Evolutionary conservation across 2,888 invertebrate genomes (phyloP), one percentile per base, ranked within the genome.

Genomic region (Brachypalpus laphriformis): DNA sequence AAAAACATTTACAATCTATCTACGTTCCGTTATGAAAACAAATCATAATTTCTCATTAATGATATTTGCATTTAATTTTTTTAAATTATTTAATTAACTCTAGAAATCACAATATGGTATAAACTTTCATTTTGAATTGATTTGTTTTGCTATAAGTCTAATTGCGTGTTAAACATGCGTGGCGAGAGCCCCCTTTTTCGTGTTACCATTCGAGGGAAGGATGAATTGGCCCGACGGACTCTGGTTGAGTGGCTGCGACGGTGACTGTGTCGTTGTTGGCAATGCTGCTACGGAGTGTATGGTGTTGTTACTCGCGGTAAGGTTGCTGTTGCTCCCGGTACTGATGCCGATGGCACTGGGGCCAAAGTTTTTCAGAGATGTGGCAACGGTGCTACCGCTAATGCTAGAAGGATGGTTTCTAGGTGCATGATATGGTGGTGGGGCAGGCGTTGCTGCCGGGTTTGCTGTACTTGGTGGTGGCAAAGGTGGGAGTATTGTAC

Each of bases 391-490:
- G 56, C 87, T 88, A 59, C 89, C 89, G 56, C 89, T 90, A 68
- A 90, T 91, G 81, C 88, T 88, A 81, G 89, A 88, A 75, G 89
- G 87, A 83, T 90, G 89, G 61, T 87, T 87, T 51, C 91, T 89
- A 7, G 91, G 89, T 51, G 91, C 90, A 88, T 94, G 94, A 89
- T 96, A 96, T 1, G 96, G 96, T 4, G 96, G 96, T 47, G 96
- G 96, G 57, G 96, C 96, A 18, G 96, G 96, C 42, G 96, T 96
- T 1, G 95, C 96, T 42, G 95, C 95, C 5, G 95, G 96, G 91
- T 96, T 96, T 57, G 94, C 95, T 82, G 95, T 96, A 92, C 93
- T 94, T 88, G 93, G 94, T 74, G 93, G 94, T 90, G 93, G 94
- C 89, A 92, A 89, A 71, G 92, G 92, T 91, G 92, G 91, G 90